Evolutionary conservation across 1,140 invertebrate species (phyloP), one percentile per base, ranked within the genome.

Genomic region (Brachionus manjavacas): DNA sequence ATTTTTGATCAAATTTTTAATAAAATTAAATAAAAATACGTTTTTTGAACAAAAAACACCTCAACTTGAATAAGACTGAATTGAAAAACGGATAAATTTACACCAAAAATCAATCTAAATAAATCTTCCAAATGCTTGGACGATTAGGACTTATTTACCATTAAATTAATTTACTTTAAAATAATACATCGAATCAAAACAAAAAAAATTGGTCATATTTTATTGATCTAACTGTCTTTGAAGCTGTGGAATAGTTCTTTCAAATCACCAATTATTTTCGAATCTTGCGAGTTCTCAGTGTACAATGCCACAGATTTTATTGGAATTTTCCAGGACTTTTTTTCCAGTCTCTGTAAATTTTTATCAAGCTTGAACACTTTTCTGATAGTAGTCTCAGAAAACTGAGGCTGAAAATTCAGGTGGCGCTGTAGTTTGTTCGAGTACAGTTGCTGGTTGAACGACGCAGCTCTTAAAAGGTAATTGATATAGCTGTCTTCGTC

Each of bases 281-380:
- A 25, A 41, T 64, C 39, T 20, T 81, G 28, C 3, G 46, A 55
- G 14, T 64, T 43, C 12, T 81, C 79, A 11, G 79, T 41, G 52
- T 81, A 81, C 31, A 81, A 81, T 16, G 28, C 52, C 9, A 68
- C 39, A 2, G 64, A n/a, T 25, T 81, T 81, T 1, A 64, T 60
- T 12, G 79, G 79, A 31, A 81, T 46, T 68, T 81, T 81, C 79
- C 79, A 81, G 16, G 79, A 81, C n/a, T 81, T 81, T 68, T 81
- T 81, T 35, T 81, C 79, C 1, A 81, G 35, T 81, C 79, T 35
- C 41, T 81, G 79, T 16, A 60, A 81, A 43, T 81, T 81, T 46
- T 81, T 81, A 20, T 81, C 64, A 12, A 81, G 23, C 20, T 68
- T 60, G 52, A 81, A 81, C 28, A 64, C 49, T 60, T 81, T 81